These are phyloP conservation scores for Sipunculus nudus DNA, from an alignment of 2,888 invertebrate species.

Conservation along the genomic window DNA sequence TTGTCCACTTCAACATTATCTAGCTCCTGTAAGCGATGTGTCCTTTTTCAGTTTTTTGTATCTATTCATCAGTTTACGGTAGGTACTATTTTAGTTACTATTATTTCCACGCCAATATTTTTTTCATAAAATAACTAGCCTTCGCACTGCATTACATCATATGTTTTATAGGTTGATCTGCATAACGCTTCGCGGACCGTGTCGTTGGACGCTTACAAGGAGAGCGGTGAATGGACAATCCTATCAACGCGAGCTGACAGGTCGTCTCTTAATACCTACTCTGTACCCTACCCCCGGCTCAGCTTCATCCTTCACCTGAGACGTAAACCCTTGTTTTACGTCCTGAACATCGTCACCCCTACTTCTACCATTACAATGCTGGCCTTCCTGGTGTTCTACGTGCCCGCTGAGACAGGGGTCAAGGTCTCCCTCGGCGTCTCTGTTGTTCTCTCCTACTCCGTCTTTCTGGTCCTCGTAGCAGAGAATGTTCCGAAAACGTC, in stretches of 20 bases:
- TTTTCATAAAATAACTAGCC: too few species aligned
- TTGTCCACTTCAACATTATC: too few species aligned
- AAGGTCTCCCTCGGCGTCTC: slow-evolving; percentile 45
- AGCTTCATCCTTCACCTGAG: slow-evolving; percentile 37
- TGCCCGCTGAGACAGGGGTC: slow-evolving; percentile 41
- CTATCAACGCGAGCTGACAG: slow-evolving; percentile 27
- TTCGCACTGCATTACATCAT: neutral
- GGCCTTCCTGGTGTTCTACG: slow-evolving; percentile 42
- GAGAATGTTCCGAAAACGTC: slow-evolving; percentile 47
- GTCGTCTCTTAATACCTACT: neutral
- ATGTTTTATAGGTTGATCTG: slow-evolving; percentile 28
- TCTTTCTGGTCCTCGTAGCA: slow-evolving; percentile 43
- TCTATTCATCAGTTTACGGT: too few species aligned
- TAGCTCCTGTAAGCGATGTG: too few species aligned
- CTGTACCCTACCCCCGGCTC: slow-evolving; percentile 40
- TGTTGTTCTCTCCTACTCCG: slow-evolving; percentile 44
- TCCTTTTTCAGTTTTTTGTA: too few species aligned
- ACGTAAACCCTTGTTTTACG: slow-evolving; percentile 45
- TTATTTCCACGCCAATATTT: too few species aligned
- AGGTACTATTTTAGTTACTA: too few species aligned
- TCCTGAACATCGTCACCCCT: slow-evolving; percentile 43
- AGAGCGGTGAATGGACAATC: slow-evolving; percentile 49
- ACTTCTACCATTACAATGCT: slow-evolving; percentile 44
- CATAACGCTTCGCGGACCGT: slow-evolving; percentile 21
- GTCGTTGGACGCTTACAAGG: slow-evolving; percentile 37